phyloP scores from a whole-genome alignment of 2,888 invertebrate genomes.

The Nemotelus nigrinus region DNA sequence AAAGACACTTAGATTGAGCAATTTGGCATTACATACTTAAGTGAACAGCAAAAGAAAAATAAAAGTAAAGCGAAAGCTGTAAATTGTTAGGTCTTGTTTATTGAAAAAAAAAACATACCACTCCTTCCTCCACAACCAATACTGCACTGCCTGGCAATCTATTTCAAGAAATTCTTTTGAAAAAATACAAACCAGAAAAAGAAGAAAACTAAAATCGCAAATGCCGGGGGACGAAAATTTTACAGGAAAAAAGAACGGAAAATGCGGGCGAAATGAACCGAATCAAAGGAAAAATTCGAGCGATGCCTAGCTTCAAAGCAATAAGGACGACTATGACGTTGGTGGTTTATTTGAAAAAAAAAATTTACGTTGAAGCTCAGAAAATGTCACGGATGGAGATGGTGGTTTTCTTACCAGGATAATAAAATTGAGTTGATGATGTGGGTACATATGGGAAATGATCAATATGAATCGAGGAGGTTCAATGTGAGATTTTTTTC shows the following conservation, averaged over 20 bases:
- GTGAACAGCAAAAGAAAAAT: conserved; percentile 32
- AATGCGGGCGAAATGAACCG: background rate
- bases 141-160: background rate
- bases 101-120: background rate
- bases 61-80: background rate
- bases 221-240: too few relatives aligned
- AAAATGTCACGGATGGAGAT: too few relatives aligned
- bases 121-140: too few relatives aligned
- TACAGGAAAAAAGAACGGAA: background rate
- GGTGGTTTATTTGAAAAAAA: too few relatives aligned
- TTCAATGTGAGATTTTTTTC: too few relatives aligned
- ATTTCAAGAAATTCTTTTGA: conserved; percentile 15
- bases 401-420: too few relatives aligned
- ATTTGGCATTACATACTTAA: conserved; percentile 14
- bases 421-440: too few relatives aligned
- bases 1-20: background rate
- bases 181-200: background rate
- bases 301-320: too few relatives aligned
- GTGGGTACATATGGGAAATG: too few relatives aligned
- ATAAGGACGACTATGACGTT: too few relatives aligned
- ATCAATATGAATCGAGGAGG: too few relatives aligned
- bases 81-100: background rate
- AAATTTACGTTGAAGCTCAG: too few relatives aligned
- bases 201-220: background rate
- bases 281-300: conserved; percentile 11